Percentiles rank a stretch among this genome's conserved stretches.
Evolutionary conservation across 2,797 vertebrate genomes (phyloP).

Genomic region (Trematomus bernacchii): DNA sequence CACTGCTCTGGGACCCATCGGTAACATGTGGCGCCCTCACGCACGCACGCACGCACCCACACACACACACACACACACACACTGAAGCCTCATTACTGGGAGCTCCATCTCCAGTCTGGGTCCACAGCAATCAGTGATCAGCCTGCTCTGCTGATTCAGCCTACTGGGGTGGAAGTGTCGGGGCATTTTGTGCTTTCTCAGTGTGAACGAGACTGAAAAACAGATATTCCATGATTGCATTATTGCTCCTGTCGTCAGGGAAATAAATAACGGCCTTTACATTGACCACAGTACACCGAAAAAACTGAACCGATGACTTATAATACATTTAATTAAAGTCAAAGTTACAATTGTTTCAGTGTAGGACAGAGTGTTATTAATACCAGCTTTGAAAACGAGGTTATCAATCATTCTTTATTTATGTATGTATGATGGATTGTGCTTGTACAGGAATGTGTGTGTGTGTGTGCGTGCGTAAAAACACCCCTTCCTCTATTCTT

Average conservation of each 20-base stretch:
- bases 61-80: constrained; percentile 2
- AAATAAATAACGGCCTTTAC: constrained; percentile 58
- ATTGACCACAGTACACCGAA: constrained; percentile 9
- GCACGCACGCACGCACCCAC: constrained; percentile 3
- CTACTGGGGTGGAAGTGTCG: not conserved
- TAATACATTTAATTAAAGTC: too few relatives aligned
- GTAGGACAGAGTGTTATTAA: constrained; percentile 41
- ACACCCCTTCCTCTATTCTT: constrained; percentile 30
- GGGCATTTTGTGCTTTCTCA: not conserved
- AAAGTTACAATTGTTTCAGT: too few relatives aligned
- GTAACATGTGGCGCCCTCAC: not conserved
- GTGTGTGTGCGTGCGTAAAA: constrained; percentile 26
- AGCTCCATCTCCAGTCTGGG: constrained; percentile 18
- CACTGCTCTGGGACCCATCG: constrained; percentile 30
- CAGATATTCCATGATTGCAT: constrained; percentile 40
- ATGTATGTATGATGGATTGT: not conserved
- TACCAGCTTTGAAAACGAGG: constrained; percentile 27
- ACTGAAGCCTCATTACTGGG: constrained; percentile 47
- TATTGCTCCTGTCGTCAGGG: constrained; percentile 9
- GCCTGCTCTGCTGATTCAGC: constrained; percentile 50
- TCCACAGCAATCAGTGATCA: constrained; percentile 43
- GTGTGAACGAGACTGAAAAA: constrained; percentile 14
- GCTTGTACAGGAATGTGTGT: not conserved
- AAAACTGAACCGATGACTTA: too few relatives aligned
- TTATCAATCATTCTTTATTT: constrained; percentile 40